Base-by-base conservation (phyloP, 2,888 invertebrate genomes). In the Trachelus iudaicus region DNA sequence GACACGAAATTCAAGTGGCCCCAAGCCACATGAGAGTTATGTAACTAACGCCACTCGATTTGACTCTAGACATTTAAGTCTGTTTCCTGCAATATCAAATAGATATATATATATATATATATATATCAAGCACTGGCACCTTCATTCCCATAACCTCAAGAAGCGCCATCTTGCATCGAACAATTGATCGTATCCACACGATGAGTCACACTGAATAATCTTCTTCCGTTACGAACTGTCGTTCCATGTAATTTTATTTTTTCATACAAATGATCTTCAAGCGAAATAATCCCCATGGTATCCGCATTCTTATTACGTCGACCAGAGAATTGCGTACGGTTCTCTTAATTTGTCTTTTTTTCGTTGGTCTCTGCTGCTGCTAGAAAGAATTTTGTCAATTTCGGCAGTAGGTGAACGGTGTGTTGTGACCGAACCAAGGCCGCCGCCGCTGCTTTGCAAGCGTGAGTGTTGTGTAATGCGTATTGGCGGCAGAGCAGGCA, bases 1-100 rank as follows among this genome's bases (percentile, higher is more conserved):
- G 88, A 88, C 88, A 89, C 86, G 85, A 87, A 86, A 88, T 83
- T 83, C 84, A 87, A 86, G 84, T 86, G 86, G 85, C 85, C 85
- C 87, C 86, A 87, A 87, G 88, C 84, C 83, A 81, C 82, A 82
- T 79, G 77, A 78, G 78, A 82, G 81, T 87, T 86, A 86, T 83
- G 85, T 84, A 86, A 88, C 82, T 80, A 83, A 79, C 80, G 82
- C 82, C 31, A 30, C 15, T 33, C 71, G 71, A 69, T 30, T 69
- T 30, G 71, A 69, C 23, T 23, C 1, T 4, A 69, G 31, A 69
- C 11, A 30, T 69, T 33, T 69, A 33, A 69, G 31, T n/a, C 11
- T 69, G 31, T 69, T 69, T 69, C 71, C 71, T 69, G 71, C 71
- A 69, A 69, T 69, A 69, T 69, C 15, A 33, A 40, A 40, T 40